Percentiles rank a stretch among this genome's conserved stretches.
phyloP scores from a whole-genome alignment of 2,888 invertebrate species.

The Phlogophora meticulosa region DNA sequence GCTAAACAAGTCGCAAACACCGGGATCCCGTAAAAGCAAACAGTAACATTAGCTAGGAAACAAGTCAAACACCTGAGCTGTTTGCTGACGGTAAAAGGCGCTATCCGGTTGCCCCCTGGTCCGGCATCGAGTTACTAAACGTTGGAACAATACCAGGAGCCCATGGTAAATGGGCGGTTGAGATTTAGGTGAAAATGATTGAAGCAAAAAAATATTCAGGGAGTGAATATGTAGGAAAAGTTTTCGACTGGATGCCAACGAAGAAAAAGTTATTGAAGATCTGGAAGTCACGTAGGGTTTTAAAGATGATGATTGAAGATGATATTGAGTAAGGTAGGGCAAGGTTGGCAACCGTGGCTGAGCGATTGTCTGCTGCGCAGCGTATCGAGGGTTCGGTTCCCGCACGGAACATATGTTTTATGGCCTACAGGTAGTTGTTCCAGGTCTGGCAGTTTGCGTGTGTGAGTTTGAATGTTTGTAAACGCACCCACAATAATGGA shows the following conservation, averaged over 20 bases:
- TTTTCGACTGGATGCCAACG: background rate
- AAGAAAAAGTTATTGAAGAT: background rate
- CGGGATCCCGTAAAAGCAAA: slow-evolving; percentile 52
- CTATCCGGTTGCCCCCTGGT: slow-evolving; percentile 68
- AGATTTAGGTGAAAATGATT: slow-evolving; percentile 18
- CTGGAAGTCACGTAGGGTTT: background rate
- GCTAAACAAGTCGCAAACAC: slow-evolving; percentile 58
- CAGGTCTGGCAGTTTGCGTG: no score
- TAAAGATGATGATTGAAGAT: background rate
- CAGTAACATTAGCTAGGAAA: slow-evolving; percentile 60
- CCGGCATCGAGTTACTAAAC: slow-evolving; percentile 64
- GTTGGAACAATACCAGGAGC: slow-evolving; percentile 57
- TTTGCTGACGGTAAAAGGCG: slow-evolving; percentile 77
- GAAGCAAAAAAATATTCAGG: background rate
- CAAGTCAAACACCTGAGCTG: slow-evolving; percentile 76
- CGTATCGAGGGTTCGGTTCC: no score
- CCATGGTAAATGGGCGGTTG: slow-evolving; percentile 23
- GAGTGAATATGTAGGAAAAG: background rate
- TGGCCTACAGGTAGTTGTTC: no score
- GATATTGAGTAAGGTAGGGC: background rate
- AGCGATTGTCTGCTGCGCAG: no score
- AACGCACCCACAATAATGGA: no score
- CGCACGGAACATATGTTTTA: no score
- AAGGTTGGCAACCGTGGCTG: no score
- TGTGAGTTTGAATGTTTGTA: no score